phyloP scores from a whole-genome alignment of 2,888 invertebrate species.

The Himalopsyche anomala region DNA sequence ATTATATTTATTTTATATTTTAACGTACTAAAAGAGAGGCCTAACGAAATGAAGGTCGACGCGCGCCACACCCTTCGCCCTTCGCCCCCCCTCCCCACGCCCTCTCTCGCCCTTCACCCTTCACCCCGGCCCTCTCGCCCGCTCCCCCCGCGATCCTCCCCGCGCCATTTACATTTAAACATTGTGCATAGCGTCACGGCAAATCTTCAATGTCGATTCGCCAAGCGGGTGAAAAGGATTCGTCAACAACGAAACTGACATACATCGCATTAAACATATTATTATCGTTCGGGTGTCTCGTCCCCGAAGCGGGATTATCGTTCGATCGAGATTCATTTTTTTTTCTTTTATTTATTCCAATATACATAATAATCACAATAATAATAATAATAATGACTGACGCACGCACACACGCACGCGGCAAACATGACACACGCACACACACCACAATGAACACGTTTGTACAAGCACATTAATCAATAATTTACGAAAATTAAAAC shows the following conservation, averaged over 20 bases:
- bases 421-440: constrained; percentile 61
- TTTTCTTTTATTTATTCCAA: constrained; percentile 46
- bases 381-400: constrained; percentile 57
- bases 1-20: constrained; percentile 61
- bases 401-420: constrained; percentile 56
- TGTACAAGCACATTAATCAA: constrained; percentile 64
- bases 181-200: constrained; percentile 57
- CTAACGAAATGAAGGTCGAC: constrained; percentile 66
- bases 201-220: constrained; percentile 48
- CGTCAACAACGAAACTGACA: constrained; percentile 54
- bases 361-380: constrained; percentile 54
- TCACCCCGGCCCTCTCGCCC: constrained; percentile 25
- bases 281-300: constrained; percentile 62
- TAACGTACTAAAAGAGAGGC: constrained; percentile 66
- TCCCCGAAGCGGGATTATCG: constrained; percentile 54
- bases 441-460: constrained; percentile 65
- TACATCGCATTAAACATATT: constrained; percentile 59
- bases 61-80: constrained; percentile 55
- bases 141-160: constrained; percentile 14
- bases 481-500: constrained; percentile 53
- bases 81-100: constrained; percentile 24
- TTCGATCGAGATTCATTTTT: constrained; percentile 44
- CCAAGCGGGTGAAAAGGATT: constrained; percentile 61
- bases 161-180: constrained; percentile 46
- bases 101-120: constrained; percentile 50